Evolutionary conservation across 2,797 vertebrate genomes (phyloP).

Genomic region (Chrysolophus pictus): DNA sequence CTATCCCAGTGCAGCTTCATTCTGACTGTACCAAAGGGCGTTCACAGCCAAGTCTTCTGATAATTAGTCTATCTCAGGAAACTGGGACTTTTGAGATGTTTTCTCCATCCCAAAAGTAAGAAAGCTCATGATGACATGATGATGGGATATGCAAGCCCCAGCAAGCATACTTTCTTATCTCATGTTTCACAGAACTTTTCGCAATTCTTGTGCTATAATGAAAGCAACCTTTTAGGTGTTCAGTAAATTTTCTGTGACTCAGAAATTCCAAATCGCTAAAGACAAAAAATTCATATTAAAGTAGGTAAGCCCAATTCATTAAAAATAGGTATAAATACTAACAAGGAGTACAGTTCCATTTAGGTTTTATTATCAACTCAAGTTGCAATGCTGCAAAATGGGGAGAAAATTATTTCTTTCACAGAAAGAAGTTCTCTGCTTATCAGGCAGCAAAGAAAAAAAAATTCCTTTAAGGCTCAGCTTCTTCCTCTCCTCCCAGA

Average conservation of each 20-base stretch:
- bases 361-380: conserved; percentile 21
- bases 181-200: not conserved
- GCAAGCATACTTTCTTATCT: not conserved
- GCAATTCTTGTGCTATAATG: not conserved
- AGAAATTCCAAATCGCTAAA: not conserved
- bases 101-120: not conserved
- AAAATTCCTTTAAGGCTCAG: not conserved
- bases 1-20: not conserved
- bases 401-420: not conserved
- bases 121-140: not conserved
- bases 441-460: not conserved
- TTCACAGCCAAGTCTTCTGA: not conserved
- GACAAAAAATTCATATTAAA: not conserved
- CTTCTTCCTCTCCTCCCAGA: not conserved
- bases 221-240: not conserved
- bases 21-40: not conserved
- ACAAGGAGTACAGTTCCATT: not conserved
- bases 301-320: not conserved
- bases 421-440: not conserved
- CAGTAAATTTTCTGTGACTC: not conserved
- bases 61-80: not conserved
- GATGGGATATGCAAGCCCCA: not conserved
- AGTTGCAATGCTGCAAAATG: not conserved
- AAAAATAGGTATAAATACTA: not conserved
- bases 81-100: not conserved